Evolutionary conservation across 1,140 invertebrate genomes (phyloP).

Genomic region (Riptortus pedestris): DNA sequence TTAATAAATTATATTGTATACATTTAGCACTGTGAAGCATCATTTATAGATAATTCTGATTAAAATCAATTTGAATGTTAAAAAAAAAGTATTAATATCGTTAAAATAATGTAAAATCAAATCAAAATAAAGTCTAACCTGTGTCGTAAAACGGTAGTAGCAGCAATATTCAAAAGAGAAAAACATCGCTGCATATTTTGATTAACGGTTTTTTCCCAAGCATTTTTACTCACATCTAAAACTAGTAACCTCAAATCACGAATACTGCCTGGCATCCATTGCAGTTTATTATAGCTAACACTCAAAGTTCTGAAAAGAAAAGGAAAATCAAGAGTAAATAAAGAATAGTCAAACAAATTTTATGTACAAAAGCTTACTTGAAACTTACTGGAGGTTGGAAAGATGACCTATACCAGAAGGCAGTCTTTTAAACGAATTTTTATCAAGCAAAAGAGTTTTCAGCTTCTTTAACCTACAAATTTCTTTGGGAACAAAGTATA

Average conservation of each 20-base stretch:
- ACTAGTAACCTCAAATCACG: neutral
- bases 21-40: too few species aligned
- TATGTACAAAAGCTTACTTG: too few species aligned
- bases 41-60: too few species aligned
- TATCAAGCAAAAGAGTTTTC: neutral
- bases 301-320: neutral
- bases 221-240: neutral
- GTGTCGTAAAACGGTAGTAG: neutral
- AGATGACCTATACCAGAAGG: neutral
- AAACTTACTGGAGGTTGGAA: neutral
- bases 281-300: neutral
- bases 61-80: neutral
- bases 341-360: too few species aligned
- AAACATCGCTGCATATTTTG: too few species aligned
- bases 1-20: too few species aligned
- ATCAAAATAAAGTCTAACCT: too few species aligned
- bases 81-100: neutral
- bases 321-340: too few species aligned
- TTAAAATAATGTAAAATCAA: too few species aligned
- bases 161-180: neutral
- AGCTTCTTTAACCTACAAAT: neutral
- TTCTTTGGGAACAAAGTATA: neutral
- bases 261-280: neutral
- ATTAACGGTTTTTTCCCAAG: neutral
- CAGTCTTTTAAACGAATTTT: neutral